Evolutionary conservation across 2,888 invertebrate genomes (phyloP), one percentile per base, ranked within the genome.

Genomic region (Euzophera pinguis): DNA sequence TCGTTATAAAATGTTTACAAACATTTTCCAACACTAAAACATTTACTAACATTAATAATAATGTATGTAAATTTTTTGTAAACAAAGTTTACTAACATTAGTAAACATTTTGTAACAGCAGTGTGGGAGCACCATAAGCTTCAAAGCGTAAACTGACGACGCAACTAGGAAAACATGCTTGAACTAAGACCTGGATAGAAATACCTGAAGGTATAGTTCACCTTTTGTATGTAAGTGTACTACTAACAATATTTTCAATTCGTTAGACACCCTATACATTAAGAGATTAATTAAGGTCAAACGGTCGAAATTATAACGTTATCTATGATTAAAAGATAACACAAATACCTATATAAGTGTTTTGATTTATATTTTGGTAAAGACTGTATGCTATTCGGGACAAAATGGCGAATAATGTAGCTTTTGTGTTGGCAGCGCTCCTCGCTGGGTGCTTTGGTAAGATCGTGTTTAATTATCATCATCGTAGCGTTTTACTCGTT

Each of bases 371-470:
- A 4, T 45, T 51, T 43, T 12, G 17, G 7, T 9, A 34, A 43
- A 43, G 45, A 45, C 45, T 32, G 32, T 32, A 29, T 10, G 14
- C n/a, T 12, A 34, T 17, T 34, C 12, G 32, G n/a, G 41, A 17
- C 16, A 43, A 51, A 51, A 67, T 70, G 73, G 61, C 56, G 53
- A 56, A 52, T 49, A 70, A 65, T 65, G 52, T 56, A 22, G 65
- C 59, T 53, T 39, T 78, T 56, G 49, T 79, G 56, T 60, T 73
- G 45, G 52, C 71, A 34, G 64, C 71, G 27, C 63, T 78, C 57
- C 54, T 78, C 38, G 62, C 64, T 47, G 80, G 76, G 62, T 69
- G 78, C 64, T 62, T 73, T 32, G 80, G 80, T 81, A 52, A 75
- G 70, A 56, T 47, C 49, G 54, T 53, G 50, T 50, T n/a, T 35